Evolutionary conservation across 2,797 vertebrate species (phyloP).

Genomic region (Buceros bicornis): DNA sequence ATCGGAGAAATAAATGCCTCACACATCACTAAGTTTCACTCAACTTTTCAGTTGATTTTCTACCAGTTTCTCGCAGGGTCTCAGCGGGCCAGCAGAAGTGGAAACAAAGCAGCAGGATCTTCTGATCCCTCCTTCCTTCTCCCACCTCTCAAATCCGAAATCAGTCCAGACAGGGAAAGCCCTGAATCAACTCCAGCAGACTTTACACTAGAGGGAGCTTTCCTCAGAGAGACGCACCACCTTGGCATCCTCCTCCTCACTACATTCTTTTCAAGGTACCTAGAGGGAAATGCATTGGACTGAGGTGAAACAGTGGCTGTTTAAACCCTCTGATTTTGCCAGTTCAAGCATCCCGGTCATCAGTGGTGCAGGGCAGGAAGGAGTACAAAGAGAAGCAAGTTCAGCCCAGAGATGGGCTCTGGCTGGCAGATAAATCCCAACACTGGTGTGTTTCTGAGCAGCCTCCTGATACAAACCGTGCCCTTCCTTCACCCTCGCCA

Average conservation of each 20-base stretch:
- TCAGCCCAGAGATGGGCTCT: background rate
- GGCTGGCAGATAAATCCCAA: background rate
- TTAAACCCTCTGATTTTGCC: background rate
- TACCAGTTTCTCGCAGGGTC: background rate
- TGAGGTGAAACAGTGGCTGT: background rate
- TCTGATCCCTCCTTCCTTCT: background rate
- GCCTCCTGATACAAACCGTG: rapidly evolving
- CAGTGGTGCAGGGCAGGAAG: rapidly evolving
- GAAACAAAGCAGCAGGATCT: background rate
- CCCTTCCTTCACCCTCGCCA: background rate
- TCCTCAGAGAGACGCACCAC: background rate
- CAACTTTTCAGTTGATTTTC: background rate
- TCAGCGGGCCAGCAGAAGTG: background rate
- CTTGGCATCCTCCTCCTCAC: background rate
- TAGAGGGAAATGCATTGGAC: background rate
- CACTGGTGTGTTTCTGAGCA: background rate
- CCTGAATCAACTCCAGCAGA: background rate
- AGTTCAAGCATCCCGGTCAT: background rate
- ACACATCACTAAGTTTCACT: background rate
- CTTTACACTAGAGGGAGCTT: conserved; percentile 55
- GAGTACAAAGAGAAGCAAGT: background rate
- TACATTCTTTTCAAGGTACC: background rate
- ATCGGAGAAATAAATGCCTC: background rate
- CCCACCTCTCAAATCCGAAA: background rate
- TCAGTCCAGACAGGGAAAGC: background rate